A percentile compares a stretch with the other conserved stretches of the same genome.
Conservation (phyloP, 2,888 invertebrate species). For the Drosophila gaucha region DNA sequence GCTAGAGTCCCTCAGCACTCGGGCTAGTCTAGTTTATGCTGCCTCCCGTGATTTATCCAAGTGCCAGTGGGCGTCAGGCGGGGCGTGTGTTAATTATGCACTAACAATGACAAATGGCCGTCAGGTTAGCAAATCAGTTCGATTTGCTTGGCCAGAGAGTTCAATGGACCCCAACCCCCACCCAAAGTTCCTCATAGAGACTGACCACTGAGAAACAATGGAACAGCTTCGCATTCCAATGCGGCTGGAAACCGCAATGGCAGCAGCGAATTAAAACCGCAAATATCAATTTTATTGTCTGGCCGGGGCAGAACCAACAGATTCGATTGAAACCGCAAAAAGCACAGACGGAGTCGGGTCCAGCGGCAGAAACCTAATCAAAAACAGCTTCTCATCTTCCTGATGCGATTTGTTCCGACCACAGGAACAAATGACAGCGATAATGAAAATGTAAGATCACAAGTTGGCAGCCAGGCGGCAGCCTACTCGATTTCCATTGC, state of each 20-base stretch:
- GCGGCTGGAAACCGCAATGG: slow-evolving; percentile 19
- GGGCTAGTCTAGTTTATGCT: slow-evolving; percentile 1
- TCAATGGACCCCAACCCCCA: slow-evolving; percentile 15
- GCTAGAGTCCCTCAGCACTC: background rate
- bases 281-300: slow-evolving; percentile 77
- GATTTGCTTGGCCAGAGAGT: slow-evolving; percentile 6
- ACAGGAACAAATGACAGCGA: slow-evolving; percentile 57
- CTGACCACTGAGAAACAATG: slow-evolving; percentile 22
- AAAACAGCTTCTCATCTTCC: slow-evolving; percentile 42
- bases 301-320: slow-evolving; percentile 27
- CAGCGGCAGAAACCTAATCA: slow-evolving; percentile 46
- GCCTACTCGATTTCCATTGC: slow-evolving; percentile 27
- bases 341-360: slow-evolving; percentile 14
- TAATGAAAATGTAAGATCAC: slow-evolving; percentile 64
- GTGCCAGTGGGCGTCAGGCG: slow-evolving; percentile 47
- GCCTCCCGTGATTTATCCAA: slow-evolving; percentile 64
- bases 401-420: slow-evolving; percentile 37
- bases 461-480: slow-evolving; percentile 30
- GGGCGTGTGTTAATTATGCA: slow-evolving; percentile 67
- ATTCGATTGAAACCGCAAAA: slow-evolving; percentile 35
- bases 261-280: slow-evolving; percentile 50
- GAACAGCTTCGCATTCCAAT: slow-evolving; percentile 31
- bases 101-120: slow-evolving; percentile 74
- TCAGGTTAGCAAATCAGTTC: slow-evolving; percentile 39
- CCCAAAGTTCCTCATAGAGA: slow-evolving; percentile 3